Base-by-base conservation (phyloP, 2,797 vertebrate genomes). In the Mormyrus hasselquistii region DNA sequence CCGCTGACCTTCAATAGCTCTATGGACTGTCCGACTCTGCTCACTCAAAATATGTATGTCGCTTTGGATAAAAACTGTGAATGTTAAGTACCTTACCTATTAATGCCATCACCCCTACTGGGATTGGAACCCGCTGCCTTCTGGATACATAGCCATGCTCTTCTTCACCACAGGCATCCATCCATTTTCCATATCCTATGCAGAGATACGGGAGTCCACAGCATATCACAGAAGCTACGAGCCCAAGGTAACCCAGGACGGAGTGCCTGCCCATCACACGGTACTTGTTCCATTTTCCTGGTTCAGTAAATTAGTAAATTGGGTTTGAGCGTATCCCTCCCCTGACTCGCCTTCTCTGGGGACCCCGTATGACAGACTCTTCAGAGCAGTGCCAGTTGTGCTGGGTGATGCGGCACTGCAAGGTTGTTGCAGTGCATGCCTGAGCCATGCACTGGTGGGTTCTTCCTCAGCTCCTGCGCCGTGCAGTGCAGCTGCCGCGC, bases 231-330 rank as follows among this genome's bases (percentile, higher is more conserved):
- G 65, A 38, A 73, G 29, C 29, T 38, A 6, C 12, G 1, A 73
- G 29, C 29, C 29, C 29, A 38, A 38, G 12, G 53, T n/a, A 19
- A 19, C 53, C 53, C 53, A 19, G 53, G 53, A 19, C 1, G 53
- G 29, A 4, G 29, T 5, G 1, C 4, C 65, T 14, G 65, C 29
- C 4, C 65, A 73, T 73, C 65, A 16, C 65, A 38, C 12, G 65
- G 12, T 73, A 73, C 65, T 73, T 73, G 65, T 29, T 73, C 65
- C 12, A 1, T 84, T 84, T 52, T 49, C 82, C 44, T 84, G 82
- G 82, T 84, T 84, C 82, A 84, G 47, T 52, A 52, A 84, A 84
- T 49, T 52, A 52, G 44, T 29, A 84, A 84, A 49, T 84, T 25
- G 82, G 82, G 22, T 52, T 84, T 47, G 8, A 84, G 22, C 47